Evolutionary conservation across 2,113 vertebrate species (phyloP).

Genomic region (Regulus satrapa): DNA sequence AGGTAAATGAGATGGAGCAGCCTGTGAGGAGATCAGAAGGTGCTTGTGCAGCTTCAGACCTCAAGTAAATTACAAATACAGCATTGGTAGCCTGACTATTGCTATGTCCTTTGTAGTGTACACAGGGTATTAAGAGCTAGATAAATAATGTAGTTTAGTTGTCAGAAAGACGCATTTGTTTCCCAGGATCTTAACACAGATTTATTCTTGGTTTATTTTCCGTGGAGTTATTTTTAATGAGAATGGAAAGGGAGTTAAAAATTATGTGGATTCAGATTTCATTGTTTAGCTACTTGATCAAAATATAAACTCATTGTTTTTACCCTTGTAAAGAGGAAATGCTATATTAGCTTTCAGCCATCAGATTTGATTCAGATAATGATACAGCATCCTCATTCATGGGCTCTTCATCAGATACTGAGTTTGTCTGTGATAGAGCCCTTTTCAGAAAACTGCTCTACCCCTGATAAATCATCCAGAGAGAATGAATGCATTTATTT

Average conservation of each 20-base stretch:
- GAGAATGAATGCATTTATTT: neutral
- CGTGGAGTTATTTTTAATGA: constrained; percentile 1
- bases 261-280: constrained; percentile 33
- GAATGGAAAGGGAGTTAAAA: constrained; percentile 31
- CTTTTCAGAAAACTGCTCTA: neutral
- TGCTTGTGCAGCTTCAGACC: neutral
- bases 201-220: constrained; percentile 32
- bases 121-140: neutral
- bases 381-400: constrained; percentile 30
- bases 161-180: neutral
- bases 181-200: neutral
- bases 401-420: neutral
- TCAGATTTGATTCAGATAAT: constrained; percentile 40
- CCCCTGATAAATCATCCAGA: constrained; percentile 11
- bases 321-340: neutral
- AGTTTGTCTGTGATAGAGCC: neutral
- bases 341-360: constrained; percentile 1
- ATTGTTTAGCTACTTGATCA: constrained; percentile 38
- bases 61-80: neutral
- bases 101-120: neutral
- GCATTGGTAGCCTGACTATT: neutral
- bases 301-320: constrained; percentile 17
- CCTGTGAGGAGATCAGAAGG: neutral
- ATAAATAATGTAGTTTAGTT: neutral
- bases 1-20: neutral